A percentile compares a stretch with the other conserved stretches of the same genome.
These are phyloP conservation scores for Drosophila putrida DNA, from an alignment of 2,888 invertebrate species.

Conservation along the genomic window DNA sequence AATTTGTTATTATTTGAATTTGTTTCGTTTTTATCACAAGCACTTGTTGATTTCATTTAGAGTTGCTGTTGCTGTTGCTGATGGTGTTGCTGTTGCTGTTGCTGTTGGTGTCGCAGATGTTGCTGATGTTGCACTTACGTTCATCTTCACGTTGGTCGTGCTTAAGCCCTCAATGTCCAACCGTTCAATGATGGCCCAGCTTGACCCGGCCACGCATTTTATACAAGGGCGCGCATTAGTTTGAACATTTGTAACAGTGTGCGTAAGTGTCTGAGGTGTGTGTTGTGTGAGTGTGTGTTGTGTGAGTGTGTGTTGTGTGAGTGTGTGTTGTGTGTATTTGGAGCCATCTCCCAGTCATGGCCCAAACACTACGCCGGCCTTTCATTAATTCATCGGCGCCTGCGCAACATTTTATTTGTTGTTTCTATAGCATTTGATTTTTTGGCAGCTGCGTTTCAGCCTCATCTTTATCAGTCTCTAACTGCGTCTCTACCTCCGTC, in stretches of 20 bases:
- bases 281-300: constrained; percentile 2
- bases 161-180: constrained; percentile 80
- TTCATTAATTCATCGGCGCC: constrained; percentile 64
- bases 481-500: constrained; percentile 16
- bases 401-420: constrained; percentile 53
- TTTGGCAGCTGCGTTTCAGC: constrained; percentile 8
- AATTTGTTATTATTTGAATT: not conserved
- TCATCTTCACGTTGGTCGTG: constrained; percentile 82
- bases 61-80: constrained; percentile 12
- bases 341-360: constrained; percentile 51
- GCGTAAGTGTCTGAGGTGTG: not conserved
- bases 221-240: constrained; percentile 73
- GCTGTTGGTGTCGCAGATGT: not conserved
- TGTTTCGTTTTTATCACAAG: not conserved
- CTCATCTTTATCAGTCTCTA: constrained; percentile 34
- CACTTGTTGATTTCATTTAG: constrained; percentile 1
- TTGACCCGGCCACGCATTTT: constrained; percentile 81
- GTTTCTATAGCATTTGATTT: constrained; percentile 3
- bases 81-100: constrained; percentile 2
- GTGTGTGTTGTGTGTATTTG: constrained; percentile 16
- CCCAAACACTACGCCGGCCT: constrained; percentile 50
- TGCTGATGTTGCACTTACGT: constrained; percentile 70
- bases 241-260: constrained; percentile 22
- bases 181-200: constrained; percentile 80
- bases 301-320: constrained; percentile 18